phyloP scores from a whole-genome alignment of 1,140 invertebrate genomes.

The Drosophila pectinifera region DNA sequence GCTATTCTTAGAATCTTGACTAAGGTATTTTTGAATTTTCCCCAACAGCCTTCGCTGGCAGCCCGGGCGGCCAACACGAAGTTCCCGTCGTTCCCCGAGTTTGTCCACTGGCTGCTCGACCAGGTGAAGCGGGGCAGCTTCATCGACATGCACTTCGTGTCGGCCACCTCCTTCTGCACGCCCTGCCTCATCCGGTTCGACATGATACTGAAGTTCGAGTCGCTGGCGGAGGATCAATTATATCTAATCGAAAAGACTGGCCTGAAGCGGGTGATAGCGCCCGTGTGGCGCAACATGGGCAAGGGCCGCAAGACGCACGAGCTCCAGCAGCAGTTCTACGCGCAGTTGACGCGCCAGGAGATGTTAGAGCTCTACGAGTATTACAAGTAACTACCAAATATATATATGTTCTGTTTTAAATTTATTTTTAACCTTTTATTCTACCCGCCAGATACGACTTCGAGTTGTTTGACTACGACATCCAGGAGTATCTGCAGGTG shows the following conservation, averaged over 20 bases:
- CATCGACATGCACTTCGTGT: constrained; percentile 96
- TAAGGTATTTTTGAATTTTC: background rate
- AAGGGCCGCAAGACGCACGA: constrained; percentile 89
- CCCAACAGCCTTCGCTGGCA: constrained; percentile 43
- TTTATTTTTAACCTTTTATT: background rate
- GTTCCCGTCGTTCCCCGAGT: constrained; percentile 91
- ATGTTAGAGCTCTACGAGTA: constrained; percentile 92
- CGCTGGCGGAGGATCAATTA: constrained; percentile 93
- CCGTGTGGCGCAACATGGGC: constrained; percentile 92
- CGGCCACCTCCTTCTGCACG: constrained; percentile 93
- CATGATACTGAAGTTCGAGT: constrained; percentile 95
- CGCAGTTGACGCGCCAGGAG: constrained; percentile 90
- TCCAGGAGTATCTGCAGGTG: constrained; percentile 90
- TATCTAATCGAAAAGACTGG: constrained; percentile 92
- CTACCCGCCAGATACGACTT: constrained; percentile 90
- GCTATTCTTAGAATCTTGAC: too few relatives aligned
- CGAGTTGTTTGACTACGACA: constrained; percentile 92
- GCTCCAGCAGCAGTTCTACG: constrained; percentile 90
- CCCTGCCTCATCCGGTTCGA: constrained; percentile 95
- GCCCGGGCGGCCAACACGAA: constrained; percentile 84
- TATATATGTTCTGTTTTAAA: too few relatives aligned
- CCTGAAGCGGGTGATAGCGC: constrained; percentile 91
- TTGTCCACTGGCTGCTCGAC: constrained; percentile 90
- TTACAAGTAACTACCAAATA: constrained; percentile 87
- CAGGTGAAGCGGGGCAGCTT: constrained; percentile 87